Conservation (phyloP, 2,888 invertebrate species). For the Syritta pipiens region DNA sequence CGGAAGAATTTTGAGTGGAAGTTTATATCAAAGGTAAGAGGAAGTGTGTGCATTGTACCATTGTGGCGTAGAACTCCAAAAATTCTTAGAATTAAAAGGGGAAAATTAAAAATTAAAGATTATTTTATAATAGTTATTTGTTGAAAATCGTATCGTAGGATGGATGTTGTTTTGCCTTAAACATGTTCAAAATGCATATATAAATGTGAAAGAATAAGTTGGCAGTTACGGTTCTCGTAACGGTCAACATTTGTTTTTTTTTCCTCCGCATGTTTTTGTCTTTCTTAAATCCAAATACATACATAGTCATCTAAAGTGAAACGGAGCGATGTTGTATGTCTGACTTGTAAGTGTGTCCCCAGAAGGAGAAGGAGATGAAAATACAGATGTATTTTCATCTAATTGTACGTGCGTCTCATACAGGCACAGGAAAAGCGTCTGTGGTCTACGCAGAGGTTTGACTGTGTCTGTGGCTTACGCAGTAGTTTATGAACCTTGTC, state of each 20-base stretch:
- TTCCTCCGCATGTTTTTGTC: neutral
- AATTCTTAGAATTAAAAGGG: neutral
- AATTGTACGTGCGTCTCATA: neutral
- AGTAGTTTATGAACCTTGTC: neutral
- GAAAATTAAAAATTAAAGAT: neutral
- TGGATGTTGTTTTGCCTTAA: neutral
- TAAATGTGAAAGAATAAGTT: neutral
- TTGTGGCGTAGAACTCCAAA: neutral
- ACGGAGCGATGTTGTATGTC: neutral
- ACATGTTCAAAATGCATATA: neutral
- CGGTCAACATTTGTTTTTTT: slow-evolving; percentile 7
- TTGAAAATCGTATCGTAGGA: neutral
- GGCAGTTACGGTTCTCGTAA: neutral
- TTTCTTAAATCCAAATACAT: neutral
- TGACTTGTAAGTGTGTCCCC: neutral
- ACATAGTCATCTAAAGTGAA: neutral
- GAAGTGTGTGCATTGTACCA: slow-evolving; percentile 4
- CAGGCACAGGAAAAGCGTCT: neutral
- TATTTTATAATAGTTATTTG: neutral
- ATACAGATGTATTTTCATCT: neutral
- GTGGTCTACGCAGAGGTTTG: neutral
- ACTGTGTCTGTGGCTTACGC: neutral
- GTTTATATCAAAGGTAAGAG: neutral
- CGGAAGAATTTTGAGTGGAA: neutral
- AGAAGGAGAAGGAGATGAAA: neutral